Conservation (phyloP, 2,113 vertebrate genomes). For the Chaenocephalus aceratus region DNA sequence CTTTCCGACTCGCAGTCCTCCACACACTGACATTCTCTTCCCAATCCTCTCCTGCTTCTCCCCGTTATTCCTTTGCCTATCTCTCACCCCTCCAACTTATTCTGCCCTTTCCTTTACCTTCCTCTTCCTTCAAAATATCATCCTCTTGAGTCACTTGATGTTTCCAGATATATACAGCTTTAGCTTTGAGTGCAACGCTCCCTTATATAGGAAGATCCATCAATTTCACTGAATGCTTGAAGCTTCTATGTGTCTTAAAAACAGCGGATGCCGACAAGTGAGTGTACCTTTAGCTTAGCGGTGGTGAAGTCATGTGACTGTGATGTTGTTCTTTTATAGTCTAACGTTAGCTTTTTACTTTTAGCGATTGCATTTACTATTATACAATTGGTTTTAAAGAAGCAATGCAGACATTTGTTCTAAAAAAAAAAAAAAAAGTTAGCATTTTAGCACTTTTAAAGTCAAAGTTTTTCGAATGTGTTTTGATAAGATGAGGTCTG, state of each 20-base stretch:
- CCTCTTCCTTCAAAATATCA: constrained; percentile 24
- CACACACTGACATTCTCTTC: background rate
- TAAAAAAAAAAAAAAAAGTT: too few relatives aligned
- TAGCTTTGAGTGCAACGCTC: background rate
- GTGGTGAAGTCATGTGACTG: too few relatives aligned
- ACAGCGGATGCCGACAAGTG: too few relatives aligned
- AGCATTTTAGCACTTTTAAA: too few relatives aligned
- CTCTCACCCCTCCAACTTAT: constrained; percentile 11
- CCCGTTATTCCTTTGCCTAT: background rate
- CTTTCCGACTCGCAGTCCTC: background rate
- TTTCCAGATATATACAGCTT: constrained; percentile 20
- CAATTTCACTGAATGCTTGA: background rate
- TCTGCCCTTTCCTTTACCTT: constrained; percentile 1
- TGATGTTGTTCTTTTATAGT: too few relatives aligned
- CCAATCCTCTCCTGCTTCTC: background rate
- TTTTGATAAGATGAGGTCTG: too few relatives aligned
- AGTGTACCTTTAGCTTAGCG: too few relatives aligned
- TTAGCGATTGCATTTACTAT: too few relatives aligned
- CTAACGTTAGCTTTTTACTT: too few relatives aligned
- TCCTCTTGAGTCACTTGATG: constrained; percentile 5
- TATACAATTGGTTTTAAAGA: too few relatives aligned
- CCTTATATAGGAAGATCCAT: background rate
- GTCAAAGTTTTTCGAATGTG: too few relatives aligned
- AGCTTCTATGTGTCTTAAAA: background rate
- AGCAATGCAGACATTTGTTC: too few relatives aligned